Percentiles rank a stretch among this genome's conserved stretches.
Conservation (phyloP, 2,797 vertebrate species). For the Cottoperca gobio region DNA sequence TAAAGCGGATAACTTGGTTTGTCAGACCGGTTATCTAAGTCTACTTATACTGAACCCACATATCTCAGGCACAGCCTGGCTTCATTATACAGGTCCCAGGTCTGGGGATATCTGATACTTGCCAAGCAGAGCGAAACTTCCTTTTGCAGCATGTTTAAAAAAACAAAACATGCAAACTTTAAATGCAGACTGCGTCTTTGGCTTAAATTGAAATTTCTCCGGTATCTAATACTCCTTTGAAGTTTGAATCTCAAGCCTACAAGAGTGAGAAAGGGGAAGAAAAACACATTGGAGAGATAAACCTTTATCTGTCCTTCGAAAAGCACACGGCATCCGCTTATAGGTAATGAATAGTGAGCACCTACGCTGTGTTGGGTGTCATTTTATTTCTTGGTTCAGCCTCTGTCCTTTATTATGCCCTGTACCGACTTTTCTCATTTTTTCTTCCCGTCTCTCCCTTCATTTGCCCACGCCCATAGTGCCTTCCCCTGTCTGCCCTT, state of each 20-base stretch:
- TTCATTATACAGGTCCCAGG: slow-evolving; percentile 26
- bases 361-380: slow-evolving; percentile 18
- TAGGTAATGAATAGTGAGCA: slow-evolving; percentile 59
- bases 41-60: neutral
- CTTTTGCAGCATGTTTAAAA: slow-evolving; percentile 5
- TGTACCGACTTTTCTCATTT: neutral
- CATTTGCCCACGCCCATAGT: neutral
- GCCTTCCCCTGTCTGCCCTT: slow-evolving; percentile 21
- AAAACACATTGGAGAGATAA: slow-evolving; percentile 62
- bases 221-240: slow-evolving; percentile 59
- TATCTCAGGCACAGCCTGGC: neutral
- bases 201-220: slow-evolving; percentile 46
- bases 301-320: slow-evolving; percentile 61
- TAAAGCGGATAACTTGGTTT: slow-evolving; percentile 10
- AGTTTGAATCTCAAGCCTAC: slow-evolving; percentile 61
- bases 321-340: slow-evolving; percentile 51
- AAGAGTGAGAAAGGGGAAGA: slow-evolving; percentile 38
- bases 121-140: slow-evolving; percentile 10
- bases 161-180: slow-evolving; percentile 9
- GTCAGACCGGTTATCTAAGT: neutral
- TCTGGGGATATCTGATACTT: slow-evolving; percentile 29
- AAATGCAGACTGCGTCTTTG: slow-evolving; percentile 40
- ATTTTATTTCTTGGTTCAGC: neutral
- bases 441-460: neutral
- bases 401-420: neutral